These are phyloP conservation scores for Andrena trimmerana DNA, from an alignment of 2,888 invertebrate species.

Conservation along the genomic window DNA sequence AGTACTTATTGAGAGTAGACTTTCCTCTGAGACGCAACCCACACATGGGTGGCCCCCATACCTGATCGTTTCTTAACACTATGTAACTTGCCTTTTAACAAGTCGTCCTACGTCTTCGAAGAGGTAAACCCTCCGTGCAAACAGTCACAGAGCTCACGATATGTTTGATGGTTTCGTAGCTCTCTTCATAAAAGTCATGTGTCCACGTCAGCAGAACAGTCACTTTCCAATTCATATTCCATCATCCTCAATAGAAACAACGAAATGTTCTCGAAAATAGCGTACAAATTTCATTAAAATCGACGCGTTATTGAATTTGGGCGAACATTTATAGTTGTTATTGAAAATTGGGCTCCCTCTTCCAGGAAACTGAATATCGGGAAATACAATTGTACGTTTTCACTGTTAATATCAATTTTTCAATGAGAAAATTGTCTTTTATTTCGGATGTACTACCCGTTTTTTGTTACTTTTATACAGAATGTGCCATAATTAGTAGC, in stretches of 20 bases:
- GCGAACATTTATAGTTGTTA: neutral
- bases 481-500: too few relatives aligned
- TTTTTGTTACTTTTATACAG: too few relatives aligned
- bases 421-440: neutral
- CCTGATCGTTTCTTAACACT: neutral
- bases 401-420: neutral
- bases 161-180: conserved; percentile 22
- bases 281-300: conserved; percentile 8
- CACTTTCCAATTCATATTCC: neutral
- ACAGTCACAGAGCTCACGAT: neutral
- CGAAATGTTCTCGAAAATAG: neutral
- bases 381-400: neutral
- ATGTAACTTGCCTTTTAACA: conserved; percentile 11
- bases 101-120: neutral
- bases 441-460: neutral
- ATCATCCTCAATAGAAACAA: neutral
- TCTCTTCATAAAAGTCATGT: neutral
- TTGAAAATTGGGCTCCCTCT: neutral
- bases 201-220: neutral
- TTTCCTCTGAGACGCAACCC: neutral
- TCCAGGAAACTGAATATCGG: neutral
- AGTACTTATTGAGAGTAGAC: neutral
- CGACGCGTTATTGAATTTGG: neutral
- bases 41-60: neutral
- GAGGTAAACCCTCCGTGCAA: conserved; percentile 7